Base-by-base conservation (phyloP, 2,888 invertebrate species). In the Calliopum simillimum region DNA sequence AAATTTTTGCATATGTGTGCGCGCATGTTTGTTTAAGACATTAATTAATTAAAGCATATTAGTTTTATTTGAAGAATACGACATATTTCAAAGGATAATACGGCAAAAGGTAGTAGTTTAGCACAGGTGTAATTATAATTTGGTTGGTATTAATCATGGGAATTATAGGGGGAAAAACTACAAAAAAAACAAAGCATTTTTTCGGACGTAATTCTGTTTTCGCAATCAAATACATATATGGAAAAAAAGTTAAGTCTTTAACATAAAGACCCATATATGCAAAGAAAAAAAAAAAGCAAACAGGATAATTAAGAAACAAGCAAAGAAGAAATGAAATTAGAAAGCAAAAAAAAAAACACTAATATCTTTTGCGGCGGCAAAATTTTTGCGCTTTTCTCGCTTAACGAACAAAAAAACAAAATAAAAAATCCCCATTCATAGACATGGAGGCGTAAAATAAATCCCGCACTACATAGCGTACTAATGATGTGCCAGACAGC, bases 401-500 rank as follows among this genome's bases (percentile, higher is more conserved):
- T 19, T 14, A 2, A 53, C 13, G 21, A 53, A 14, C 19, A 23
- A 21, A 21, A 12, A 5, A 2, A 49, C 13, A 49, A 49, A 49
- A 1, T 19, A 16, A n/a, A n/a, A 4, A 1, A 5, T 6, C 8
- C 33, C 33, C 8, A 5, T 6, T 33, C 33, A 33, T 33, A 33
- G 33, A 33, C 33, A 8, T 1, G 8, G 1, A 33, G 33, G 33
- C 33, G 33, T 33, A 33, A 53, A 53, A 58, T 25, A 59, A 43
- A 43, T 43, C 16, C 59, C 59, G 16, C 12, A 43, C 14, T 19
- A 59, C 41, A 41, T 53, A 53, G 12, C 59, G 41, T 59, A 59
- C 59, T 59, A 59, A 62, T 49, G 62, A 62, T 49, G 62, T 47
- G 47, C 46, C 46, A 46, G 62, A 62, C 62, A 49, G 46, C 47